Evolutionary conservation across 2,888 invertebrate genomes (phyloP).

Genomic region (Tachina grossa): DNA sequence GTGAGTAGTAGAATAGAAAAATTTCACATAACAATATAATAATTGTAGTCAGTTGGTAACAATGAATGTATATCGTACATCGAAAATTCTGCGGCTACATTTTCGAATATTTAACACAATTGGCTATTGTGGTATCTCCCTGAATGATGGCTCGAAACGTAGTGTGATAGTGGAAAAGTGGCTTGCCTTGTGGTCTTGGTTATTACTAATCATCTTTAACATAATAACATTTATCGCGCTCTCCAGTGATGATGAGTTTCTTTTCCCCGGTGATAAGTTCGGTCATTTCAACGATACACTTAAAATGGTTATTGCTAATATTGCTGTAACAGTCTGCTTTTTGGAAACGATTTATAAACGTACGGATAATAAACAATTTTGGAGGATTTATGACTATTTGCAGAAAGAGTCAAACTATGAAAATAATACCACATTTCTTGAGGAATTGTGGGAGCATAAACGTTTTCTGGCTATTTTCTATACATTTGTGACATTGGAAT

Average conservation of each 20-base stretch:
- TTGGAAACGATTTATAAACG: conserved; percentile 73
- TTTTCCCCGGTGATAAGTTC: conserved; percentile 74
- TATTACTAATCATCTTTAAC: conserved; percentile 70
- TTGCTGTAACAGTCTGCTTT: conserved; percentile 75
- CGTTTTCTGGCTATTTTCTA: conserved; percentile 75
- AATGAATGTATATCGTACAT: conserved; percentile 23
- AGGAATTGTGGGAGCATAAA: conserved; percentile 68
- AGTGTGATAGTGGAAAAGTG: conserved; percentile 30
- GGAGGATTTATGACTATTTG: conserved; percentile 69
- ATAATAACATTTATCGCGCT: conserved; percentile 49
- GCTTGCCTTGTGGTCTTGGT: conserved; percentile 72
- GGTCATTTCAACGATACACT: conserved; percentile 76
- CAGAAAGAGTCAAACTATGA: conserved; percentile 6
- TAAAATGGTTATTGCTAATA: conserved; percentile 72
- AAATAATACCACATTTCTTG: not conserved
- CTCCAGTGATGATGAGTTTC: conserved; percentile 70
- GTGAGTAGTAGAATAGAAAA: not conserved
- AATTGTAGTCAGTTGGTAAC: not conserved
- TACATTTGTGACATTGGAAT: conserved; percentile 63
- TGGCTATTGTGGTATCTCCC: conserved; percentile 75
- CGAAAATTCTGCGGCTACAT: conserved; percentile 71
- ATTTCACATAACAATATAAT: not conserved
- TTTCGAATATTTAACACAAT: conserved; percentile 75
- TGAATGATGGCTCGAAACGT: conserved; percentile 66
- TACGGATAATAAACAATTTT: conserved; percentile 71